Conservation (phyloP, 1,140 invertebrate species). For the Eupeodes corollae region DNA sequence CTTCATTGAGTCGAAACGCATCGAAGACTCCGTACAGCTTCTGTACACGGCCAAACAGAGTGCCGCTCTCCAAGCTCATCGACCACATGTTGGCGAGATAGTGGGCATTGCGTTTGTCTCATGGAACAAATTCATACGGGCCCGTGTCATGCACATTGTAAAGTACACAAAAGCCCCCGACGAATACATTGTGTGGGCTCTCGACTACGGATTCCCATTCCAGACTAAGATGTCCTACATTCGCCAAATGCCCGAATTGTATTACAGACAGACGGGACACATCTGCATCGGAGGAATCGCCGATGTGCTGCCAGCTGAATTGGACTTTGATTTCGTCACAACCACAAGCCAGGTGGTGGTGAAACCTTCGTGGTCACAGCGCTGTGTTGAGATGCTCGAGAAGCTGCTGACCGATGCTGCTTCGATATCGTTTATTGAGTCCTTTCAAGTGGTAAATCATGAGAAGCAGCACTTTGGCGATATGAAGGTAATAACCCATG, state of each 20-base stretch:
- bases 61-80: neutral
- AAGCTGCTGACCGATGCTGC: conserved; percentile 3
- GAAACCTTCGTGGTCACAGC: conserved; percentile 5
- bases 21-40: conserved; percentile 3
- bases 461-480: conserved; percentile 5
- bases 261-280: neutral
- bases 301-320: conserved; percentile 4
- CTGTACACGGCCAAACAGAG: neutral
- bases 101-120: conserved; percentile 6
- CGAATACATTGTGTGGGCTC: conserved; percentile 8
- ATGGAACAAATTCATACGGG: conserved; percentile 9
- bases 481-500: conserved; percentile 3
- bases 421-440: conserved; percentile 3
- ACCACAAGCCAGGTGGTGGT: neutral
- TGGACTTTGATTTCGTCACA: conserved; percentile 3
- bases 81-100: neutral
- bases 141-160: conserved; percentile 5
- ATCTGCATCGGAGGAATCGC: conserved; percentile 4
- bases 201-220: conserved; percentile 11
- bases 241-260: conserved; percentile 3
- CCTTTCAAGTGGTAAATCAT: neutral
- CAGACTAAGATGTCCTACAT: conserved; percentile 4
- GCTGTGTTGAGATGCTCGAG: conserved; percentile 5
- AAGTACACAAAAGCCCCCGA: conserved; percentile 2
- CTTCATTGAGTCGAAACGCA: neutral